These are phyloP conservation scores for Liopterus haemorrhoidalis DNA, from an alignment of 2,888 invertebrate genomes.

Conservation along the genomic window DNA sequence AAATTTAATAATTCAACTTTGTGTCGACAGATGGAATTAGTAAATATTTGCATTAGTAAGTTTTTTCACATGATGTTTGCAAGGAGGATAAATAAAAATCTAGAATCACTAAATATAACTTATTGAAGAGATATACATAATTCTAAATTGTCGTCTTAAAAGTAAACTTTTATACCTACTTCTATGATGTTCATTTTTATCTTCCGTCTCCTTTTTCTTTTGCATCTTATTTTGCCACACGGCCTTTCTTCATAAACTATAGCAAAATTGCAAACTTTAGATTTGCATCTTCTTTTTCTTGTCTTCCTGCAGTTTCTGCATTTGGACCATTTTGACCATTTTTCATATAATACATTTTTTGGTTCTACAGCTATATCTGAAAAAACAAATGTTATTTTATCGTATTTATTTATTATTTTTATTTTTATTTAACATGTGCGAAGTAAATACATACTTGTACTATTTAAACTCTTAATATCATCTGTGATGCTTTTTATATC, in stretches of 20 bases:
- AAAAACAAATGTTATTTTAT: too few species aligned
- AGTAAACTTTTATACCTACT: constrained; percentile 31
- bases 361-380: neutral
- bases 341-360: constrained; percentile 23
- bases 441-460: constrained; percentile 2
- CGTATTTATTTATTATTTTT: too few species aligned
- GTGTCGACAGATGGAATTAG: too few species aligned
- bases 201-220: constrained; percentile 42
- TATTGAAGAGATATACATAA: too few species aligned
- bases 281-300: constrained; percentile 67
- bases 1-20: too few species aligned
- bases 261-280: constrained; percentile 36
- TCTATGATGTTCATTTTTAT: constrained; percentile 36
- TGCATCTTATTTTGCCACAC: constrained; percentile 43
- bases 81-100: too few species aligned
- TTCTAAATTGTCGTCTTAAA: neutral
- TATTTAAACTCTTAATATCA: constrained; percentile 13
- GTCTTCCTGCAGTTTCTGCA: constrained; percentile 54
- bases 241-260: constrained; percentile 43
- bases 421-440: neutral
- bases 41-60: too few species aligned
- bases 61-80: too few species aligned
- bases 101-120: too few species aligned
- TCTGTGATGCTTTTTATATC: too few species aligned
- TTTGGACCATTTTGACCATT: constrained; percentile 42